Evolutionary conservation across 2,797 vertebrate genomes (phyloP).

Genomic region (Myotis planiceps): DNA sequence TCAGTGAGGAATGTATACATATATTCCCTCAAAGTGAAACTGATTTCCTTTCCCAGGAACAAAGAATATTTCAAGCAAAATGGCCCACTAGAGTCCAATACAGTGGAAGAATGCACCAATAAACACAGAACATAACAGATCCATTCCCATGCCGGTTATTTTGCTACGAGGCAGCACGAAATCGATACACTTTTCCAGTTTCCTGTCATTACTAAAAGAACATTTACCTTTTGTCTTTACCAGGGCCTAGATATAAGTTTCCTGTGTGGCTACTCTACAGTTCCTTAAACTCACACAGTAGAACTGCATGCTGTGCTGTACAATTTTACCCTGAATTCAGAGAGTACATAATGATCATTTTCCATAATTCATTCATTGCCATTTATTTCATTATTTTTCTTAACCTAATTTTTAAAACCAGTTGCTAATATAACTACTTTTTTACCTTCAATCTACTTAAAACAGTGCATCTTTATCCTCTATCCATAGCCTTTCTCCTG

Average conservation of each 20-base stretch:
- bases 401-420: slow-evolving; percentile 1
- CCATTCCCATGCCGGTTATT: background rate
- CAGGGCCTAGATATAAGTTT: background rate
- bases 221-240: background rate
- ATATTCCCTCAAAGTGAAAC: slow-evolving; percentile 3
- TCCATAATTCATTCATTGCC: background rate
- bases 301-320: background rate
- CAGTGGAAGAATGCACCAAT: background rate
- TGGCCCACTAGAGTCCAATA: background rate
- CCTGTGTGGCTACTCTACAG: background rate
- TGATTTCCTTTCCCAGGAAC: background rate
- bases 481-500: background rate
- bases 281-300: background rate
- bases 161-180: background rate
- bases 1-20: background rate
- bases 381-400: background rate
- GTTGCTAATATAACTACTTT: background rate
- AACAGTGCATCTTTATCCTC: background rate
- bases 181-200: background rate
- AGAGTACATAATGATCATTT: background rate
- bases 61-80: slow-evolving; percentile 27
- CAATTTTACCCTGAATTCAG: background rate
- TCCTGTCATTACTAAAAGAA: background rate
- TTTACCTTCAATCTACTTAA: background rate
- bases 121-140: background rate